phyloP scores from a whole-genome alignment of 2,797 vertebrate genomes.

The Sebastes goodei region DNA sequence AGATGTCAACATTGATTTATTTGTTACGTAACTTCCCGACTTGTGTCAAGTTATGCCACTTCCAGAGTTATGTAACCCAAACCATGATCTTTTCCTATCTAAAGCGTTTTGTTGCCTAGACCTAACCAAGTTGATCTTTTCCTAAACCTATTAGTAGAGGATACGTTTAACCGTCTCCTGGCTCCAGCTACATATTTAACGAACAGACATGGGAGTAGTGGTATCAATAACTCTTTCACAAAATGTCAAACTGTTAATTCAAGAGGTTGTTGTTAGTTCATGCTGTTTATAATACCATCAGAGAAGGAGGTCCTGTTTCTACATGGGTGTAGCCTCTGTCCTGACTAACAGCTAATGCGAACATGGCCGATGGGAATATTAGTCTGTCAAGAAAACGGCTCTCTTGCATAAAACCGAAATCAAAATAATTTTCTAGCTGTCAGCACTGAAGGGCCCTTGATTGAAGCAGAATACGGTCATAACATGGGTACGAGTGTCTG shows the following conservation, averaged over 20 bases:
- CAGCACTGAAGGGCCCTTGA: constrained; percentile 21
- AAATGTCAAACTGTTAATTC: background rate
- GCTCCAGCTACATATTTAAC: no score
- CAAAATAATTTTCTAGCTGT: constrained; percentile 12
- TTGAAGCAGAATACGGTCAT: constrained; percentile 36
- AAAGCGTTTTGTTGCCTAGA: no score
- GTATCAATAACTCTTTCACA: background rate
- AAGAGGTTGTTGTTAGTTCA: background rate
- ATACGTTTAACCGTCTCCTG: background rate
- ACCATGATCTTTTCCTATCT: no score
- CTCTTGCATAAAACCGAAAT: constrained; percentile 12
- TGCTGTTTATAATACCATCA: background rate
- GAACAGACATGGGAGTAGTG: background rate
- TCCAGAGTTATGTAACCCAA: no score
- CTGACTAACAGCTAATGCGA: background rate
- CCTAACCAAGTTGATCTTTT: no score
- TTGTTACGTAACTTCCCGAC: no score
- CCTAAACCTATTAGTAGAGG: no score
- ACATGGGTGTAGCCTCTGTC: background rate
- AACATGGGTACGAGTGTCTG: constrained; percentile 39
- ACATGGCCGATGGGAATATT: background rate
- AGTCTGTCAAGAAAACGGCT: constrained; percentile 10
- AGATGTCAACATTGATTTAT: no score
- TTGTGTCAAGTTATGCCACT: no score
- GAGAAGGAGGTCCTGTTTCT: background rate